phyloP scores from a whole-genome alignment of 1,140 invertebrate genomes.

The Hycleus cichorii region DNA sequence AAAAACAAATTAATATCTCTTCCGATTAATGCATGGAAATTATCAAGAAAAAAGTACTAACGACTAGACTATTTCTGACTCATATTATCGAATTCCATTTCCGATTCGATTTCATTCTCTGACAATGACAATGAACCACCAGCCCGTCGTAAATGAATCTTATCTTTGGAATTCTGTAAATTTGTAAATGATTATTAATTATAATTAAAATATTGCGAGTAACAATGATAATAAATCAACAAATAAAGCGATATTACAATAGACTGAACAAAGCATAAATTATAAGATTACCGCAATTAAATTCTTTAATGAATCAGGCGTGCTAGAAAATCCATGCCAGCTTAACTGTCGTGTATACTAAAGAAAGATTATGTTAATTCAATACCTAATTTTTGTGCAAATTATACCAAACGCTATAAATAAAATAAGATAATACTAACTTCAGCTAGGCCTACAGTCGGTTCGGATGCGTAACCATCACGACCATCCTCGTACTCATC shows the following conservation, averaged over 20 bases:
- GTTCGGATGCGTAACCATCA: constrained; percentile 80
- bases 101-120: constrained; percentile 64
- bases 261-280: constrained; percentile 12
- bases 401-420: background rate
- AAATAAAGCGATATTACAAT: constrained; percentile 2
- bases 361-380: constrained; percentile 2
- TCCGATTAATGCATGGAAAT: no score
- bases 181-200: constrained; percentile 1
- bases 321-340: constrained; percentile 38
- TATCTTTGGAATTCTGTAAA: constrained; percentile 26
- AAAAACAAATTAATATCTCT: no score
- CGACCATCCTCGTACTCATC: constrained; percentile 61
- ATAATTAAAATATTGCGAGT: background rate
- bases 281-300: constrained; percentile 12
- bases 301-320: constrained; percentile 6
- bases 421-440: constrained; percentile 34
- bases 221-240: background rate
- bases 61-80: no score
- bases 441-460: constrained; percentile 52
- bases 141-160: constrained; percentile 51
- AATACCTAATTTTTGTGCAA: constrained; percentile 11
- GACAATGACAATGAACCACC: constrained; percentile 69
- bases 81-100: constrained; percentile 27
- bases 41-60: no score
- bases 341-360: constrained; percentile 17